Conservation (phyloP, 2,888 invertebrate species). For the Drosophila anomalipes region DNA sequence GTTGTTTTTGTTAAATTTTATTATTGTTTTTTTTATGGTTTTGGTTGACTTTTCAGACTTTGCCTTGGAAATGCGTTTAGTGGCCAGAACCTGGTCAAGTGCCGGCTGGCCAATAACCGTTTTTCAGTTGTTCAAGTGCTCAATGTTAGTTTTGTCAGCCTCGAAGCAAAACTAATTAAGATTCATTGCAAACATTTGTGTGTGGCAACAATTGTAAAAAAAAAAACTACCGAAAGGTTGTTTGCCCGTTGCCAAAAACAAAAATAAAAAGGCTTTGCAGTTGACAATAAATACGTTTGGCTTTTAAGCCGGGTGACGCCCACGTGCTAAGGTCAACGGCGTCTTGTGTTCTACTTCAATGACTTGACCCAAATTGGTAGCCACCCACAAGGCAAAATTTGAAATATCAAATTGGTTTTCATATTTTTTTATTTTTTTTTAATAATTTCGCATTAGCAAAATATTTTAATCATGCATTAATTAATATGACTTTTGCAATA, state of each 20-base stretch:
- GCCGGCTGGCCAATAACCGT: slow-evolving; percentile 24
- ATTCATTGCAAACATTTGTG: slow-evolving; percentile 71
- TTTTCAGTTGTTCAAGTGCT: slow-evolving; percentile 17
- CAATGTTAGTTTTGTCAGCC: slow-evolving; percentile 68
- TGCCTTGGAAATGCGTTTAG: slow-evolving; percentile 3
- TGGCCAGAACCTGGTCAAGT: slow-evolving; percentile 45
- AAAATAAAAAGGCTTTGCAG: slow-evolving; percentile 20
- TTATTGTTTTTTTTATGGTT: not conserved
- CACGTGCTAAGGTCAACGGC: slow-evolving; percentile 67
- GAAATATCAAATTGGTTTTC: slow-evolving; percentile 23
- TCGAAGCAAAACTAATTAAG: slow-evolving; percentile 70
- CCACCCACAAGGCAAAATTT: slow-evolving; percentile 52
- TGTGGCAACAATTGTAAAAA: slow-evolving; percentile 63
- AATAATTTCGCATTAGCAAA: slow-evolving; percentile 35
- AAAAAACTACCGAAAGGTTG: slow-evolving; percentile 37
- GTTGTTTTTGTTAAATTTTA: not conserved
- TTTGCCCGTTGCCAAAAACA: slow-evolving; percentile 45
- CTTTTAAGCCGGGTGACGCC: slow-evolving; percentile 53
- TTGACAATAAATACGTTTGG: slow-evolving; percentile 35
- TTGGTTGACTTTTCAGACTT: not conserved
- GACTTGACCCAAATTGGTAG: slow-evolving; percentile 71
- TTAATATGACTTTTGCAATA: slow-evolving; percentile 69
- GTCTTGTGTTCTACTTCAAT: slow-evolving; percentile 70
- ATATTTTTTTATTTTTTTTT: not conserved
- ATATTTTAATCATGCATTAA: slow-evolving; percentile 60